Percentiles rank a stretch among this genome's conserved stretches.
Conservation (phyloP, 2,888 invertebrate species). For the Melanostoma mellinum region DNA sequence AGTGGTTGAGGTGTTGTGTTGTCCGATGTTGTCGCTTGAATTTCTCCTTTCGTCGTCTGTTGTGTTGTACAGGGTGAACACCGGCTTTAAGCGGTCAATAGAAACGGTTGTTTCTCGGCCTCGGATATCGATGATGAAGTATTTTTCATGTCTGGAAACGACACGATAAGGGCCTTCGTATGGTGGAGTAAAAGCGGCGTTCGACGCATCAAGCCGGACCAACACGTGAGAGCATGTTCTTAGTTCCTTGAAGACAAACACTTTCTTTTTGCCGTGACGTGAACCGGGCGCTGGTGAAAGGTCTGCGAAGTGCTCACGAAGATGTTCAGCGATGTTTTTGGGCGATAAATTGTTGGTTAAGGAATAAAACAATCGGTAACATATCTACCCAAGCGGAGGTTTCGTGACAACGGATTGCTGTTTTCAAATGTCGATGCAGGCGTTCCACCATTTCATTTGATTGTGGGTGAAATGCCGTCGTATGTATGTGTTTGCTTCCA, state of each 20-base stretch:
- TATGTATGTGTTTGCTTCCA: slow-evolving; percentile 7
- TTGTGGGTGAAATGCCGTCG: slow-evolving; percentile 4
- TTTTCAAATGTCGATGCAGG: slow-evolving; percentile 18
- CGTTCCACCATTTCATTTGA: slow-evolving; percentile 28
- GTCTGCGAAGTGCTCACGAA: slow-evolving; percentile 4
- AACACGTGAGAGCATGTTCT: neutral
- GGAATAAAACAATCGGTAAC: neutral
- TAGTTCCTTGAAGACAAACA: neutral
- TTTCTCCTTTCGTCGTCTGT: neutral
- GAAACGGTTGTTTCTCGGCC: no score
- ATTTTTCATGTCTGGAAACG: no score
- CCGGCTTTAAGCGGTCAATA: no score
- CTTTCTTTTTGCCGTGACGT: neutral
- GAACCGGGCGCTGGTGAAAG: slow-evolving; percentile 6
- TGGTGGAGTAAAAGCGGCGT: no score
- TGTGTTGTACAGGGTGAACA: neutral
- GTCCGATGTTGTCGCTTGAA: neutral
- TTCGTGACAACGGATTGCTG: slow-evolving; percentile 16
- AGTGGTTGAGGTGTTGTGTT: neutral
- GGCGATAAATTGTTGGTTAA: neutral
- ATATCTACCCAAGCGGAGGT: slow-evolving; percentile 3
- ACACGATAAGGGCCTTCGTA: no score
- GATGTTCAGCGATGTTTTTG: slow-evolving; percentile 5
- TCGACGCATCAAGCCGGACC: no score
- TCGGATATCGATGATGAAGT: no score